Conservation (phyloP, 1,140 invertebrate species). For the Papilio helenus region DNA sequence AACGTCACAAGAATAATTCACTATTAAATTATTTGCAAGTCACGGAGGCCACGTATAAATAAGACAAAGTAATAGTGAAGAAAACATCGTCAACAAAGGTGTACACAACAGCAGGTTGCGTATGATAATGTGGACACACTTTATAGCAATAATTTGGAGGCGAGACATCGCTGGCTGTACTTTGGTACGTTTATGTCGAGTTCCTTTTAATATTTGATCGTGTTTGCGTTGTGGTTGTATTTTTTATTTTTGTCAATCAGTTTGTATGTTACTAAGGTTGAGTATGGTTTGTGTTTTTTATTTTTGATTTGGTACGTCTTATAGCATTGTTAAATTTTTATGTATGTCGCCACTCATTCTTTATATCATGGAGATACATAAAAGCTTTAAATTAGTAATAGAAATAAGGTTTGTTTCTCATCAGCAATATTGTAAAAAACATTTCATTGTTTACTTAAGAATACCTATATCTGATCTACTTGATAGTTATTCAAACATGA, state of each 20-base stretch:
- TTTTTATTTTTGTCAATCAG: conserved; percentile 8
- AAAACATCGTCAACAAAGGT: background rate
- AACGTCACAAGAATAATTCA: background rate
- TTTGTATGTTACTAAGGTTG: background rate
- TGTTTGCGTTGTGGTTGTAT: background rate
- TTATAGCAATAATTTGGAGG: background rate
- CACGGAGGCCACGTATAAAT: background rate
- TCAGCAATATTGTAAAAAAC: no score
- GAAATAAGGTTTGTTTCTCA: no score
- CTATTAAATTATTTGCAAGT: background rate
- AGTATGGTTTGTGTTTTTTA: background rate
- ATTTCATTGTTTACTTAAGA: no score
- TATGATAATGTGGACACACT: background rate
- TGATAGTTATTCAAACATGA: background rate
- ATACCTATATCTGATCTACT: no score
- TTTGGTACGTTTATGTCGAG: background rate
- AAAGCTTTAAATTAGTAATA: no score
- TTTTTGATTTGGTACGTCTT: background rate
- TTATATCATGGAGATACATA: background rate
- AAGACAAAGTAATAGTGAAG: background rate
- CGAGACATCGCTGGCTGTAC: background rate
- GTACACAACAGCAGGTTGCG: background rate
- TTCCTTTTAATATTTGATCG: background rate
- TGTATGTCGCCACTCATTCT: background rate
- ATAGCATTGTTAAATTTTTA: background rate